phyloP scores from a whole-genome alignment of 2,888 invertebrate genomes.

The Tiliacea citrago region DNA sequence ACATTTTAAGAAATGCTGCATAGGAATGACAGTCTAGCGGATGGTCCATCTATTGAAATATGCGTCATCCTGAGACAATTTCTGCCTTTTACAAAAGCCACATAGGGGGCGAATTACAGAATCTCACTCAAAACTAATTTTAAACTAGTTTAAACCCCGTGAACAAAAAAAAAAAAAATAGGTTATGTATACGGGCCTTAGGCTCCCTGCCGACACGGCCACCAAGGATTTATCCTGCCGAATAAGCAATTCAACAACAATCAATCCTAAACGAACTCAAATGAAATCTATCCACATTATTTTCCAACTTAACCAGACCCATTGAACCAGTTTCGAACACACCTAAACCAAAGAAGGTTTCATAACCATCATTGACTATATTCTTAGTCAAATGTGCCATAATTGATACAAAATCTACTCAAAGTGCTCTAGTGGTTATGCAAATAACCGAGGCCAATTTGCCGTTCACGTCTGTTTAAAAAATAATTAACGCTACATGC shows the following conservation, averaged over 20 bases:
- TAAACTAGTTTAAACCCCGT: no score
- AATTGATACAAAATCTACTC: slow-evolving; percentile 43
- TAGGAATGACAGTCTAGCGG: not conserved
- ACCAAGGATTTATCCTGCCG: no score
- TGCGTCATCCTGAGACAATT: not conserved
- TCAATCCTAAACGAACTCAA: not conserved
- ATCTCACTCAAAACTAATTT: no score
- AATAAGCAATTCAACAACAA: not conserved
- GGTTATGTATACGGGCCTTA: no score
- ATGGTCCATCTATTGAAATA: not conserved
- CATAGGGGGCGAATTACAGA: no score
- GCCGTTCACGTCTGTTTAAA: slow-evolving; percentile 57
- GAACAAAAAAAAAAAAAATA: no score
- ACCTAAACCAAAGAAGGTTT: not conserved
- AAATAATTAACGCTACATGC: slow-evolving; percentile 65
- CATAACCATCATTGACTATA: slow-evolving; percentile 1
- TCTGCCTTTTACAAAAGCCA: not conserved
- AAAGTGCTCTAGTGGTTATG: slow-evolving; percentile 45
- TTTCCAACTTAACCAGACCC: not conserved
- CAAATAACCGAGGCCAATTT: slow-evolving; percentile 58
- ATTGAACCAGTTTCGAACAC: not conserved
- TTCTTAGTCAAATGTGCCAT: not conserved
- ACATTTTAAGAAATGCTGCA: not conserved
- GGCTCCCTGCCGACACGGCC: no score
- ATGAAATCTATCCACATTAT: not conserved